Base-by-base conservation (phyloP, 2,113 vertebrate genomes). In the Chinchilla lanigera region DNA sequence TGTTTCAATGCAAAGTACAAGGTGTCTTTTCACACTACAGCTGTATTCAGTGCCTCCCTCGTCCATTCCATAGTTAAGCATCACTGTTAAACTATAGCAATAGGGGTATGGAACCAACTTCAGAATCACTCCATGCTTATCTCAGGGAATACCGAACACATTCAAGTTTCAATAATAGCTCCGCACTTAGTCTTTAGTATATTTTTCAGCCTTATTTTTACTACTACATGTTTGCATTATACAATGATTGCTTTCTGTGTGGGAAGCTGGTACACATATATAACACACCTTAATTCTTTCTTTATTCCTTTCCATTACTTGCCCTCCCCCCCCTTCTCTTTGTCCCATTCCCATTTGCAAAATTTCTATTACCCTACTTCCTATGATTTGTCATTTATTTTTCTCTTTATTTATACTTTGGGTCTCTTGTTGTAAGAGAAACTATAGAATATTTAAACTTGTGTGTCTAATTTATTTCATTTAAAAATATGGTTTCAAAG, bases 21-120 rank as follows among this genome's bases (percentile, higher is more conserved):
- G 20, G 0, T 94, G 56, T 20, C 41, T 26, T 4, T 78, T 16
- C 52, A 44, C 9, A n/a, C 6, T 7, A 33, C 19, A 73, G 11
- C 82, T 88, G 90, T 69, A 77, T 28, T 75, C 41, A 65, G 26
- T 22, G 35, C 6, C 19, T 83, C 35, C 22, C 41, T 85, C 33
- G 35, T 52, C n/a, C 77, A 93, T 71, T 28, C 47, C 71, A 35
- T 38, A 30, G 58, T 82, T 86, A 78, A 82, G 7, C 3, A 82
- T 84, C 67, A 77, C 16, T 77, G 67, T 92, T 91, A 94, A 87
- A 92, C n/a, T 87, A 24, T 13, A 81, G 44, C n/a, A 88, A n/a
- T 3, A 1, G 17, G 65, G 2, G 6, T 77, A 9, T 73, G n/a
- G 44, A 63, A 22, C n/a, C 20, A 12, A 89, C 11, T 24, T 58